Percentiles rank a stretch among this genome's conserved stretches.
Conservation (phyloP, 2,888 invertebrate genomes). For the Erynnis tages region DNA sequence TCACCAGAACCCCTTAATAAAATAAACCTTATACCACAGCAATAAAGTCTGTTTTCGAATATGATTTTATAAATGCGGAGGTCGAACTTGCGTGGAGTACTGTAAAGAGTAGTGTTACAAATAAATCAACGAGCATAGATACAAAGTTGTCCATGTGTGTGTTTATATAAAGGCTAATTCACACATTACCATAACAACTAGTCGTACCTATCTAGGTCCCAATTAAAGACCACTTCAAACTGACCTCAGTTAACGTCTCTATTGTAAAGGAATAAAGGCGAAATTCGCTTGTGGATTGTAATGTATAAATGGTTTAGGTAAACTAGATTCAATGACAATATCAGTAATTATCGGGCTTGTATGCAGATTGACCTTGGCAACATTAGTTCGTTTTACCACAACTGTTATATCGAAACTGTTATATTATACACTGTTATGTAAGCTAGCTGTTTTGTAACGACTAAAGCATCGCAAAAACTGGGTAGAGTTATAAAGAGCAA, state of each 20-base stretch:
- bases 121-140: conserved; percentile 25
- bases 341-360: conserved; percentile 22
- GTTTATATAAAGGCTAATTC: conserved; percentile 18
- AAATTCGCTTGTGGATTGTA: neutral
- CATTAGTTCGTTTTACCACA: conserved; percentile 17
- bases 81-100: conserved; percentile 9
- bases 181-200: conserved; percentile 29
- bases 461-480: neutral
- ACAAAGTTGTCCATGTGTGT: neutral
- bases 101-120: conserved; percentile 27
- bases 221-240: neutral
- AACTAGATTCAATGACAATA: conserved; percentile 26
- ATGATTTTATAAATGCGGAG: neutral
- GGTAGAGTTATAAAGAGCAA: neutral
- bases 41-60: neutral
- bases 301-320: conserved; percentile 7
- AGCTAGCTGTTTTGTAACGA: conserved; percentile 3
- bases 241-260: neutral
- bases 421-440: conserved; percentile 8
- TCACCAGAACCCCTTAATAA: neutral
- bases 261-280: neutral
- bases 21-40: neutral
- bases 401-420: conserved; percentile 24
- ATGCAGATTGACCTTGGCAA: conserved; percentile 19
- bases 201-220: conserved; percentile 16